These are phyloP conservation scores for Bimastos eiseni DNA, from an alignment of 2,888 invertebrate genomes.

Conservation along the genomic window DNA sequence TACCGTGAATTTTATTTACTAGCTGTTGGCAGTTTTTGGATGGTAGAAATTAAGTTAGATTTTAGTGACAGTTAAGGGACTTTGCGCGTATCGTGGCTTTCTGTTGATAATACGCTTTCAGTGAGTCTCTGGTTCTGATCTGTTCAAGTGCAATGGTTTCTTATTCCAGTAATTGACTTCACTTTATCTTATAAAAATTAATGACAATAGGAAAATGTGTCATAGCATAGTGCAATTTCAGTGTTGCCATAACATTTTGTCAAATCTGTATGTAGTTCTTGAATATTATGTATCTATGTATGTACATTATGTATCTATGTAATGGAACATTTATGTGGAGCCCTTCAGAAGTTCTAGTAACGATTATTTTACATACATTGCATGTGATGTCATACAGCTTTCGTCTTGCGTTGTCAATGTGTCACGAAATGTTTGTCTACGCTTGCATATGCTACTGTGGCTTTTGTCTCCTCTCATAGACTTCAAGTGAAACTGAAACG, in stretches of 20 bases:
- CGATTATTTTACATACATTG: not conserved
- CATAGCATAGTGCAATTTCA: not conserved
- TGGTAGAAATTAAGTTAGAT: not conserved
- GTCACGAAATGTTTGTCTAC: too few relatives aligned
- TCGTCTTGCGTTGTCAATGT: too few relatives aligned
- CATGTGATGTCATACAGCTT: too few relatives aligned
- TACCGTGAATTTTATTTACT: not conserved
- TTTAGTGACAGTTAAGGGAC: not conserved
- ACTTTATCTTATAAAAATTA: too few relatives aligned
- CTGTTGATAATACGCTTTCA: not conserved
- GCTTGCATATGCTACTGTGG: too few relatives aligned
- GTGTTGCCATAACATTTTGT: not conserved
- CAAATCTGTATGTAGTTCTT: not conserved
- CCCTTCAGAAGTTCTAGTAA: not conserved
- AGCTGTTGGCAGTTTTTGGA: not conserved
- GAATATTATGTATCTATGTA: not conserved
- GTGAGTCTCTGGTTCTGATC: conserved; percentile 1
- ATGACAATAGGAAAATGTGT: not conserved
- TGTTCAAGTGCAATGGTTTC: conserved; percentile 2
- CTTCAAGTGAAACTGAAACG: too few relatives aligned
- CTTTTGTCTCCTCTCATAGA: too few relatives aligned
- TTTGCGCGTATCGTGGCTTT: not conserved
- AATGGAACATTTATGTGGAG: not conserved
- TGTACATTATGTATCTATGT: not conserved
- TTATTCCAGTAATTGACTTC: not conserved